A percentile compares a stretch with the other conserved stretches of the same genome.
Evolutionary conservation across 2,113 vertebrate genomes (phyloP).

Genomic region (Triplophysa rosa): DNA sequence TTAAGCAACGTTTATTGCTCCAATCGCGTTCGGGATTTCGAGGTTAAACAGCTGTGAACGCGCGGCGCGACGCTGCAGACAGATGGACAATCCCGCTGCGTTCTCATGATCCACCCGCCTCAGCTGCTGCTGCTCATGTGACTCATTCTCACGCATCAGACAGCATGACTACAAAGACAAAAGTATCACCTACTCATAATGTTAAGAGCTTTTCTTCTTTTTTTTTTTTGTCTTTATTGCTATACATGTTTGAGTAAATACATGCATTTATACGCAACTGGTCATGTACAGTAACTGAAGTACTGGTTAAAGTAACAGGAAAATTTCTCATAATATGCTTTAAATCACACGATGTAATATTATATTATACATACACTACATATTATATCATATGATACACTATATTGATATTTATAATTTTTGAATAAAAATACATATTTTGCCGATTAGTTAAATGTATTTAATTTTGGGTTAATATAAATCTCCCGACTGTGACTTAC

Average conservation of each 20-base stretch:
- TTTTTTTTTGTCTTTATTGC: not conserved
- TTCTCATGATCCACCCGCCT: slow-evolving; percentile 9
- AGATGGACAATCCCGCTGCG: slow-evolving; percentile 30
- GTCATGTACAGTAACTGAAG: no score
- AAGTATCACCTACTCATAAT: not conserved
- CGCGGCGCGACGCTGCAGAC: slow-evolving; percentile 26
- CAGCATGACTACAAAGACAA: not conserved
- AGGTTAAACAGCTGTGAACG: slow-evolving; percentile 19
- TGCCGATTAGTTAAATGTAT: no score
- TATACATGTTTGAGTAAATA: not conserved
- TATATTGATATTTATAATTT: no score
- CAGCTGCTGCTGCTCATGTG: not conserved
- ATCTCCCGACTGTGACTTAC: no score
- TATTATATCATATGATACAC: no score
- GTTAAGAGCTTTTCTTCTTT: not conserved
- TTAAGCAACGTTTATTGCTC: not conserved
- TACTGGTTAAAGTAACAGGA: no score
- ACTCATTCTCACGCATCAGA: not conserved
- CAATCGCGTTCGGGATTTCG: not conserved
- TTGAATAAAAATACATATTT: no score
- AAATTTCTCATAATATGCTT: no score
- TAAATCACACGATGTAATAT: no score
- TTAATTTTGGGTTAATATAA: no score
- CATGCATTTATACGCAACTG: not conserved
- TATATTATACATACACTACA: no score